Evolutionary conservation across 1,140 invertebrate species (phyloP).

Genomic region (Penaeus chinensis): DNA sequence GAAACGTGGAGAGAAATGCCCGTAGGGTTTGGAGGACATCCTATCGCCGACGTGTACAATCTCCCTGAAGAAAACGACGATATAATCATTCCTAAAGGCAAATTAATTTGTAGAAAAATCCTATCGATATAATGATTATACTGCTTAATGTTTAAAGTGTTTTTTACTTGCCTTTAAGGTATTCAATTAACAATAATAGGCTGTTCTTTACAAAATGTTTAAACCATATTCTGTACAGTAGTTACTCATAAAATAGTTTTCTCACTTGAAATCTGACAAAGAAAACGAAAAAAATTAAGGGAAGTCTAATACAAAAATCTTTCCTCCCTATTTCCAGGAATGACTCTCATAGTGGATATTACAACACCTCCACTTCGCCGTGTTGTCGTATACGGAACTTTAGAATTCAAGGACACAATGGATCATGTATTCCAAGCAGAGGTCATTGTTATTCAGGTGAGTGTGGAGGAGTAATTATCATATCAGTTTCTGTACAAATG

Average conservation of each 20-base stretch:
- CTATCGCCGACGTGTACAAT: background rate
- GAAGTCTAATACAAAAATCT: background rate
- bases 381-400: conserved; percentile 31
- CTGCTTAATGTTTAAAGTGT: too few species aligned
- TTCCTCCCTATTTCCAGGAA: background rate
- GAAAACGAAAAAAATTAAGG: background rate
- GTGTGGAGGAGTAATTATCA: background rate
- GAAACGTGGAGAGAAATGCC: conserved; percentile 20
- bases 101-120: background rate
- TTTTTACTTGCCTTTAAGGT: too few species aligned
- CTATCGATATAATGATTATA: background rate
- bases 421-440: conserved; percentile 25
- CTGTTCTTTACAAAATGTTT: too few species aligned
- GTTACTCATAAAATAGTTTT: too few species aligned
- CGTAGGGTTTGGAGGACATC: background rate
- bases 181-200: too few species aligned
- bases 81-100: conserved; percentile 14
- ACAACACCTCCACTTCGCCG: conserved; percentile 11
- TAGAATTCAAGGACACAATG: conserved; percentile 44
- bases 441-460: conserved; percentile 26
- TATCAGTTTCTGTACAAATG: background rate
- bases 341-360: conserved; percentile 28
- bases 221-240: too few species aligned
- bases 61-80: conserved; percentile 18
- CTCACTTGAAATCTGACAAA: background rate